These are phyloP conservation scores for Cantharis flavilabris DNA, from an alignment of 2,888 invertebrate species.

Conservation along the genomic window DNA sequence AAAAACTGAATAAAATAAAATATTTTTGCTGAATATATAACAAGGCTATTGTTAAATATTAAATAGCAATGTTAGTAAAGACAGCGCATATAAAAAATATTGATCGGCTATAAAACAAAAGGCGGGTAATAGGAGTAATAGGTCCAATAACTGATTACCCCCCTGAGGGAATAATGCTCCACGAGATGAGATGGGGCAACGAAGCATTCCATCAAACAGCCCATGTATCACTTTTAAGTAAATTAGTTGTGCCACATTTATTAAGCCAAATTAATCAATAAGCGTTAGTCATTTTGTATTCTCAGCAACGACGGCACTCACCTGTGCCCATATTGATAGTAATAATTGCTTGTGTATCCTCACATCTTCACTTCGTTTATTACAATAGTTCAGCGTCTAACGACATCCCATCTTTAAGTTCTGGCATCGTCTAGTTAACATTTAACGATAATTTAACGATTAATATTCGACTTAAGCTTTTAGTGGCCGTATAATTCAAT, in stretches of 20 bases:
- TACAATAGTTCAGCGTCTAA: neutral
- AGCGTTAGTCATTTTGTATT: slow-evolving; percentile 1
- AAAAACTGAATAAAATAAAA: neutral
- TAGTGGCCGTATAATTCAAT: neutral
- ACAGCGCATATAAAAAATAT: slow-evolving; percentile 30
- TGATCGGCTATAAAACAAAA: slow-evolving; percentile 28
- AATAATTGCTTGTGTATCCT: slow-evolving; percentile 8
- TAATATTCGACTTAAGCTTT: slow-evolving; percentile 2
- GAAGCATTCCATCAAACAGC: slow-evolving; percentile 16
- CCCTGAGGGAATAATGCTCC: slow-evolving; percentile 14
- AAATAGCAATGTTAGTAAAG: slow-evolving; percentile 5
- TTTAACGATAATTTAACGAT: slow-evolving; percentile 3
- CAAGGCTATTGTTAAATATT: neutral
- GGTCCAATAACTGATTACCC: slow-evolving; percentile 26
- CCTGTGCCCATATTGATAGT: slow-evolving; percentile 6
- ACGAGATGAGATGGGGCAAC: slow-evolving; percentile 9
- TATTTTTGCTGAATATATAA: neutral
- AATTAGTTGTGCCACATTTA: slow-evolving; percentile 12
- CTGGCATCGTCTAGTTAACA: neutral
- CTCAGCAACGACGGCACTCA: neutral
- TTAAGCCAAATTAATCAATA: slow-evolving; percentile 12
- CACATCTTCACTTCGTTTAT: slow-evolving; percentile 6
- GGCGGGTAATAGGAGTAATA: slow-evolving; percentile 19
- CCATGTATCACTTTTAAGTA: slow-evolving; percentile 16
- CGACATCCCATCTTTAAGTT: neutral